Evolutionary conservation across 2,113 vertebrate species (phyloP).

Genomic region (Burhinus bistriatus): DNA sequence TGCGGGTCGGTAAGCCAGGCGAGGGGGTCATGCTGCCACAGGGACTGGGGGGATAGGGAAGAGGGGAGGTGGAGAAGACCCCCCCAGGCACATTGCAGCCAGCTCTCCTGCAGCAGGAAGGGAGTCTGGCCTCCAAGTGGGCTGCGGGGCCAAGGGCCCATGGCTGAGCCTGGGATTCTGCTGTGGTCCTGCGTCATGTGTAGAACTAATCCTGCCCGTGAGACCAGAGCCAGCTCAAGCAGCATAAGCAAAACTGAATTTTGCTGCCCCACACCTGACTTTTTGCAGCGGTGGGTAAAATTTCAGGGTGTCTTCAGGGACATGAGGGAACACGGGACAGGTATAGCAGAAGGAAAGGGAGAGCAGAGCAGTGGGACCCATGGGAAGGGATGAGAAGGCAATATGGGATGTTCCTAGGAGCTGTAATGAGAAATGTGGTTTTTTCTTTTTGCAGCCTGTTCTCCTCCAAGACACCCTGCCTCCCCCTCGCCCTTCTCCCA

Average conservation of each 20-base stretch:
- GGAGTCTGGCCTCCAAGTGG: not conserved
- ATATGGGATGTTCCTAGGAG: not conserved
- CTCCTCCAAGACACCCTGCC: not conserved
- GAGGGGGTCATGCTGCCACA: not conserved
- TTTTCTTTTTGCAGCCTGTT: not conserved
- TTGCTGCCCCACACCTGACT: not conserved
- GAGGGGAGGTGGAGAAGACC: not conserved
- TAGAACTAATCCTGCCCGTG: not conserved
- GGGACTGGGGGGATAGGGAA: not conserved
- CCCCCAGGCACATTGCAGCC: not conserved
- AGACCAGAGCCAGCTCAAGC: not conserved
- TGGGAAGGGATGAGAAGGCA: not conserved
- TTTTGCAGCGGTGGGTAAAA: not conserved
- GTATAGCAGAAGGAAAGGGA: not conserved
- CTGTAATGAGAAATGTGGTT: not conserved
- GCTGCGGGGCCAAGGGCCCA: not conserved
- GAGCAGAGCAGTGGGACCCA: not conserved
- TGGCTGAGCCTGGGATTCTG: not conserved
- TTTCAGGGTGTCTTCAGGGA: not conserved
- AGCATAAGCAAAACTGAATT: not conserved
- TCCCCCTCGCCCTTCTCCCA: not conserved
- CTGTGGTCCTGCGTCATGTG: not conserved
- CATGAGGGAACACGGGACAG: rapidly evolving
- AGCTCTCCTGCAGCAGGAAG: not conserved
- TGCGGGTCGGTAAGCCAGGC: rapidly evolving